Base-by-base conservation (phyloP, 2,113 vertebrate species). In the Nibea albiflora region DNA sequence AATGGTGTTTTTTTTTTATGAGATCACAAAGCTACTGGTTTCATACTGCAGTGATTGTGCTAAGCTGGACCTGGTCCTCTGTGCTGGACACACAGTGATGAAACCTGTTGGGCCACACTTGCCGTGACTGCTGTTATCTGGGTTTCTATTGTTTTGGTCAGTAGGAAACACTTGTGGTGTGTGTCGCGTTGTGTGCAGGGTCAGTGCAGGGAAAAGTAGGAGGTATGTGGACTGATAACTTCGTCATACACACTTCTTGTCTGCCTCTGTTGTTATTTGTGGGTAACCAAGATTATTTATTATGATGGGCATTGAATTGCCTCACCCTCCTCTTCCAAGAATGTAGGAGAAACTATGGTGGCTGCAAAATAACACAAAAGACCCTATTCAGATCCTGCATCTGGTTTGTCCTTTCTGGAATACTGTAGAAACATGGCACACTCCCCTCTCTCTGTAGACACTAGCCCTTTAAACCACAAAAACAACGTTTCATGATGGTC, bases 121-220 rank as follows among this genome's bases (percentile, higher is more conserved):
- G 7, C 42, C 67, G 54, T 26, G 49, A 62, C 64, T 74, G 73
- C 77, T 49, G 39, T 63, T 81, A 84, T 81, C 73, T 20, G 52
- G 17, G 17, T 11, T 65, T 64, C 67, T 76, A 75, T 79, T 79
- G 63, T 76, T 76, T 16, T 72, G 75, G 16, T 8, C 15, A 35
- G 11, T n/a, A 44, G 68, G 24, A 53, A 16, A 49, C 54, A 49
- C 65, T 64, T 8, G 57, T 52, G 26, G 17, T 53, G 52, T 53
- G 53, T 46, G 10, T 11, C 11, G 42, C 31, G 31, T 42, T 31
- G 56, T 56, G 50, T 44, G n/a, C 44, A 42, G 44, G 52, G 60
- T 71, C 66, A n/a, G 16, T 60, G 19, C 4, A 35, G 22, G 72
- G 22, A 44, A 71, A 39, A 31, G 63, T 35, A 2, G 63, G 4